Base-by-base conservation (phyloP, 2,113 vertebrate species). In the Corvus moneduloides region DNA sequence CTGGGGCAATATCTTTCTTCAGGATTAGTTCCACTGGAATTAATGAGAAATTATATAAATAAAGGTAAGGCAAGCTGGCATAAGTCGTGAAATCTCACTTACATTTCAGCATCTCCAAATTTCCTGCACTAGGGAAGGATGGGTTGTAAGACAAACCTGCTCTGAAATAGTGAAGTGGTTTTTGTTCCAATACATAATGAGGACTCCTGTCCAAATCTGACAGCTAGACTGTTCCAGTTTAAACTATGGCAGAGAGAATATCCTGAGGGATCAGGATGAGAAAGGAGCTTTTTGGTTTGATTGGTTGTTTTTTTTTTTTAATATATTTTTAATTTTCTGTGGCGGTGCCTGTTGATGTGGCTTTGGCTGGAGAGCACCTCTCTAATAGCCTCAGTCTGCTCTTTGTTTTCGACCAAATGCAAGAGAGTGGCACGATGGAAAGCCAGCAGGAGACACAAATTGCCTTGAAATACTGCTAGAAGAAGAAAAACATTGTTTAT, bases 301-400 rank as follows among this genome's bases (percentile, higher is more conserved):
- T 63, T 58, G 30, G 33, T 22, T 84, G 35, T 10, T 91, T 85
- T 72, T 30, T 72, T 30, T 13, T 77, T 86, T 43, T 69, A 91
- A 86, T 89, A 71, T 67, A 74, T 55, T 91, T 89, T 86, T 88
- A 88, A 85, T 90, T 94, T 93, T 91, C 49, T 15, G 37, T 69
- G 90, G 66, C 56, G 59, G 56, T 0, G 11, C 62, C 58, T 69
- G 39, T 59, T 44, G 81, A 61, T 66, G 66, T 33, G 68, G 44
- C 72, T 95, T 96, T 94, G 94, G 84, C 87, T 87, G 78, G 81
- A 90, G 74, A 96, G 30, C 86, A 13, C 39, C 9, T 48, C 86
- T 63, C 87, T 90, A 93, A 91, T 81, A 80, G 56, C 75, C 79
- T 84, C 78, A 74, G 72, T 79, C 78, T 94, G 75, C 64, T 95